Base-by-base conservation (phyloP, 2,113 vertebrate species). In the Microtus oregoni region DNA sequence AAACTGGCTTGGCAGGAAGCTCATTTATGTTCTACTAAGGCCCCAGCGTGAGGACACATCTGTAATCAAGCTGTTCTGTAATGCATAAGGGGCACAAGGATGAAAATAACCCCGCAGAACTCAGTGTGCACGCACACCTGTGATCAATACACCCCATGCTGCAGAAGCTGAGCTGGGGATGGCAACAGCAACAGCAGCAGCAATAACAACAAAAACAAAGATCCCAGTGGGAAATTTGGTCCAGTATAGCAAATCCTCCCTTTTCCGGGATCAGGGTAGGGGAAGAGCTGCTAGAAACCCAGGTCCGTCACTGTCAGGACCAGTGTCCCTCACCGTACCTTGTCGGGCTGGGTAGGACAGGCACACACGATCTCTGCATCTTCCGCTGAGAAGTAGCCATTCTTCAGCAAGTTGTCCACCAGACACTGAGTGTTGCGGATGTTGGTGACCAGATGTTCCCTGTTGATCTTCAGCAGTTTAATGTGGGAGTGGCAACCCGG, bases 391-490 rank as follows among this genome's bases (percentile, higher is more conserved):
- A 99, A 98, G 98, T 99, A 99, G 76, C 98, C 99, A 0, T 98
- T 98, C 75, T 98, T 63, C n/a, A 98, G 73, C 96, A 99, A 97
- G 98, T 99, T 99, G 98, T 99, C 99, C 97, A 99, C 93, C 97
- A 99, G 96, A 94, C 99, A 99, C 97, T 99, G 99, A 0, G 98
- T 98, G 96, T 99, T 99, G 87, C 96, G 99, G 97, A 99, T 97
- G n/a, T 97, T 97, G 0, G 98, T 86, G n/a, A 99, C 99, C 95
- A 99, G 98, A 55, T 99, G 96, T 95, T 99, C 99, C 44, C 99
- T 97, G 97, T 99, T 97, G 67, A 94, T 83, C 85, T 98, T 99
- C 95, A 99, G 94, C 86, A 99, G 52, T 68, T 96, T 97, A 26
- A 98, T 68, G 89, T 97, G 96, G 41, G 98, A 98, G 0, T 3